phyloP scores from a whole-genome alignment of 1,140 invertebrate genomes.

The Drosophila eugracilis region DNA sequence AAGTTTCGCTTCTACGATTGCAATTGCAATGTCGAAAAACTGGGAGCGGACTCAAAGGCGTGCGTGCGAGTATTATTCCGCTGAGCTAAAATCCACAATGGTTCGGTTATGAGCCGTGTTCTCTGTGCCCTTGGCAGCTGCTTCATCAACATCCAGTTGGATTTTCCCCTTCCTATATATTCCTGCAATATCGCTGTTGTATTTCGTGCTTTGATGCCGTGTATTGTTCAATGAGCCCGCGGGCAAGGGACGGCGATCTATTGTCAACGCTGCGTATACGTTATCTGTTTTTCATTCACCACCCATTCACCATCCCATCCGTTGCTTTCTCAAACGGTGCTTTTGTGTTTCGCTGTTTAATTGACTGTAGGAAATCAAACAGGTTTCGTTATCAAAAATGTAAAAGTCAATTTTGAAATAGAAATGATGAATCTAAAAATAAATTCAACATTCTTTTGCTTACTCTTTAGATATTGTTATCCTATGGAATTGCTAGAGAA shows the following conservation, averaged over 20 bases:
- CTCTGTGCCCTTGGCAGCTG: conserved; percentile 34
- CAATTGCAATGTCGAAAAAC: conserved; percentile 18
- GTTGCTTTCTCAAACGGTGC: conserved; percentile 8
- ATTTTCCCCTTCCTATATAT: conserved; percentile 28
- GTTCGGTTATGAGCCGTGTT: conserved; percentile 33
- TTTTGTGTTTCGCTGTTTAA: conserved; percentile 5
- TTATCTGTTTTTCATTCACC: conserved; percentile 64
- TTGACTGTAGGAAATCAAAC: conserved; percentile 2
- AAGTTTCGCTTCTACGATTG: conserved; percentile 3
- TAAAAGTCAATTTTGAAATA: neutral
- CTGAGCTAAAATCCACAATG: conserved; percentile 20
- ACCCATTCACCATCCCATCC: conserved; percentile 14
- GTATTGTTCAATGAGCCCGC: conserved; percentile 60
- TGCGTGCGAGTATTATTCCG: conserved; percentile 30
- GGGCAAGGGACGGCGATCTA: conserved; percentile 40
- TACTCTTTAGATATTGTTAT: too few species aligned
- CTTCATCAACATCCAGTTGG: conserved; percentile 52
- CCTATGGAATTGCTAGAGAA: too few species aligned
- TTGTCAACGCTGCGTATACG: conserved; percentile 55
- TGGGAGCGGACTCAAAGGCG: conserved; percentile 3
- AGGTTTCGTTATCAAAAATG: neutral
- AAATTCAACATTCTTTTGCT: too few species aligned
- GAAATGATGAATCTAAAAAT: too few species aligned
- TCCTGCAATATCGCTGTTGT: conserved; percentile 11
- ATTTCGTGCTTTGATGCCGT: conserved; percentile 48